phyloP scores from a whole-genome alignment of 2,113 vertebrate genomes.

The human (Homo sapiens) region DNA sequence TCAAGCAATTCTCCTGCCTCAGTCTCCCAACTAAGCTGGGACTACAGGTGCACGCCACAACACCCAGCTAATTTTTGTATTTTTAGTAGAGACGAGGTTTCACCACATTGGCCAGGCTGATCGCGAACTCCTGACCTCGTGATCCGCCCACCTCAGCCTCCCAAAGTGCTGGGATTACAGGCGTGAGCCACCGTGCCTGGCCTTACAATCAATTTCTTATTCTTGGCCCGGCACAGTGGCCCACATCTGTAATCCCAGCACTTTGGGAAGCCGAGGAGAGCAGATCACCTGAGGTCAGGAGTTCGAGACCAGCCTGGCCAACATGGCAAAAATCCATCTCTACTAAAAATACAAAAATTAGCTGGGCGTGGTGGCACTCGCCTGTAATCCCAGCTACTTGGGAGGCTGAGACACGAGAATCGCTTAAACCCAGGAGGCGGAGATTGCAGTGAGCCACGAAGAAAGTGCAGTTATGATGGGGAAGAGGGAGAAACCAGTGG shows the following conservation, averaged over 20 bases:
- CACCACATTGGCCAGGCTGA: too few relatives aligned
- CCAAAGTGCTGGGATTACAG: too few relatives aligned
- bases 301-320: background rate
- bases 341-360: background rate
- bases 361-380: background rate
- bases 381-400: background rate
- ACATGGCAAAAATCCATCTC: background rate
- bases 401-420: background rate
- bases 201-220: background rate
- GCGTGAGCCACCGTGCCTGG: too few relatives aligned
- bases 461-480: too few relatives aligned
- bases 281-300: background rate
- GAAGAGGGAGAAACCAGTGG: too few relatives aligned
- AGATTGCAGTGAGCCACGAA: background rate
- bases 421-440: background rate
- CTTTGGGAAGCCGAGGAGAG: background rate
- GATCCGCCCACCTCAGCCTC: too few relatives aligned
- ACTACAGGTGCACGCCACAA: too few relatives aligned
- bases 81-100: too few relatives aligned
- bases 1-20: too few relatives aligned
- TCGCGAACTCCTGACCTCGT: too few relatives aligned
- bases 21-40: too few relatives aligned
- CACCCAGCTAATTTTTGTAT: too few relatives aligned
- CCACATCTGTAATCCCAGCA: background rate
- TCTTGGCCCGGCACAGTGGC: background rate